A percentile compares a stretch with the other conserved stretches of the same genome.
Conservation (phyloP, 2,797 vertebrate genomes). For the Pseudochirops corinnae region DNA sequence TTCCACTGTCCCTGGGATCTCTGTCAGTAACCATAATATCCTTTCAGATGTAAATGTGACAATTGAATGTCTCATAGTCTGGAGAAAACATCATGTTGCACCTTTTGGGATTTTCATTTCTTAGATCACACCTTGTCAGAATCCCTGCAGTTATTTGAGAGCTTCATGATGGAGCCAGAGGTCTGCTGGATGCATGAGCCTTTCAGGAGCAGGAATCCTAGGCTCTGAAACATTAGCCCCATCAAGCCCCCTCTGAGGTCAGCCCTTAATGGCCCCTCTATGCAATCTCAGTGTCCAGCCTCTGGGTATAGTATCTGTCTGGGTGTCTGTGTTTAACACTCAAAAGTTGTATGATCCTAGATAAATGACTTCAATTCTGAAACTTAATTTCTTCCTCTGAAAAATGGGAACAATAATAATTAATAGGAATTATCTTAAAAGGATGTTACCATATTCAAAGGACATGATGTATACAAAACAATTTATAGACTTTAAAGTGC, state of each 20-base stretch:
- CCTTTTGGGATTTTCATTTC: neutral
- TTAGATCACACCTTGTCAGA: conserved; percentile 45
- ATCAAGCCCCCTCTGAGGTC: neutral
- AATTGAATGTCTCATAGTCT: conserved; percentile 33
- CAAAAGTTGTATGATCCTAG: neutral
- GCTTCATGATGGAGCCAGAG: neutral
- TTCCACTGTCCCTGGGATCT: neutral
- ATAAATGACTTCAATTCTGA: neutral
- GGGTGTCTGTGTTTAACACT: neutral
- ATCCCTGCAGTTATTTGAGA: conserved; percentile 1
- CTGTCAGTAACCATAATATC: conserved; percentile 23
- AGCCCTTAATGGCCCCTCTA: neutral
- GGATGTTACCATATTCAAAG: neutral
- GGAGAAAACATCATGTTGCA: neutral
- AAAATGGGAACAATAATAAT: neutral
- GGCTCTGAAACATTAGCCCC: neutral
- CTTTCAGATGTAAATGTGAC: conserved; percentile 47
- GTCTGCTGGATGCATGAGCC: neutral
- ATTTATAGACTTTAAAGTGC: neutral
- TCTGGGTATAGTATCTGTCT: neutral
- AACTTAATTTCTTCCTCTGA: neutral
- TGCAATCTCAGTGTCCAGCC: neutral
- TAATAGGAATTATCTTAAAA: neutral
- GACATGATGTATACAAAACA: neutral
- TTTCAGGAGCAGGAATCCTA: neutral